Conservation (phyloP, 1,140 invertebrate species). For the Drosophila nebulosa region DNA sequence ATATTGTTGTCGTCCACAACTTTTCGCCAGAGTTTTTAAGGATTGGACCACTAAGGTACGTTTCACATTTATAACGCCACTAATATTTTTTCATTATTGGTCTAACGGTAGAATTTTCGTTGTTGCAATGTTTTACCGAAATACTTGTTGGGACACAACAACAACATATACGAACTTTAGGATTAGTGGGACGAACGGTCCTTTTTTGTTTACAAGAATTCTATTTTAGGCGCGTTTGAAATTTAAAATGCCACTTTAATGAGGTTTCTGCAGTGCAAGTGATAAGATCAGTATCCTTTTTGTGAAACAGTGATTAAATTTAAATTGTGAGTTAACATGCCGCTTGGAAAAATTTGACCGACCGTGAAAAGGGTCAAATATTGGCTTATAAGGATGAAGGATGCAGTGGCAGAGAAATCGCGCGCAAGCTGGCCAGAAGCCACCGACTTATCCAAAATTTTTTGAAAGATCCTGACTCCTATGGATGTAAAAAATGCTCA, state of each 20-base stretch:
- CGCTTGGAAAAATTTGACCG: too few species aligned
- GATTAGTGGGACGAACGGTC: neutral
- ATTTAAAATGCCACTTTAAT: too few species aligned
- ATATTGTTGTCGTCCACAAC: too few species aligned
- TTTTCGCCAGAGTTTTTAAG: too few species aligned
- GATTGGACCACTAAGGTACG: too few species aligned
- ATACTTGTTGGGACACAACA: neutral
- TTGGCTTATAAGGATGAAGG: too few species aligned
- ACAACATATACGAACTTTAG: neutral
- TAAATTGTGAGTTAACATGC: neutral
- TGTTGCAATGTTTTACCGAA: neutral
- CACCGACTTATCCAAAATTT: neutral
- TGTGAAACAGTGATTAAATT: neutral
- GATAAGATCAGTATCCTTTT: neutral
- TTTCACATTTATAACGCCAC: too few species aligned
- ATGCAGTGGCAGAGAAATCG: too few species aligned
- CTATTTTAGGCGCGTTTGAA: too few species aligned
- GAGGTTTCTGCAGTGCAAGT: neutral
- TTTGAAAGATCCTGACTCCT: too few species aligned
- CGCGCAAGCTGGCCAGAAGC: too few species aligned
- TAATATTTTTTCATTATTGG: neutral
- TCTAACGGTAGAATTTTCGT: neutral
- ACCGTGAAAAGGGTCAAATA: too few species aligned
- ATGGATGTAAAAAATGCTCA: neutral
- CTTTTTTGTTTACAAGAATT: neutral